A percentile compares a stretch with the other conserved stretches of the same genome.
These are phyloP conservation scores for Bombus terrestris DNA, from an alignment of 1,140 invertebrate species.

Conservation along the genomic window DNA sequence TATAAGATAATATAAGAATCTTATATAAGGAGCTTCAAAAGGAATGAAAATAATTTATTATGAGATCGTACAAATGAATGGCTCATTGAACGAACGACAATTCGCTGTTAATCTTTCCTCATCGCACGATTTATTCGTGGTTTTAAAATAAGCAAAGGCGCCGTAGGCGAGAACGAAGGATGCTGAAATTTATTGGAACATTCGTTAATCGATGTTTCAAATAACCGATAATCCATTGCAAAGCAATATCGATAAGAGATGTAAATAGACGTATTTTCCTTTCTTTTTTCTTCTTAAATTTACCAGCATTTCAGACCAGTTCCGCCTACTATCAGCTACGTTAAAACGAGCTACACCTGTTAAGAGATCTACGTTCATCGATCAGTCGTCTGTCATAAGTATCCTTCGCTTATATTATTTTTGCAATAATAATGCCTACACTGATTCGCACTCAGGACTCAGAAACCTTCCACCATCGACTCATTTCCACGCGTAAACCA, in stretches of 20 bases:
- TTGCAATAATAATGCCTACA: background rate
- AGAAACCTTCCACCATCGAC: constrained; percentile 12
- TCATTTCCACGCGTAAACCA: constrained; percentile 1
- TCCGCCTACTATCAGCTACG: background rate
- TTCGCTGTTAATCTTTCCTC: background rate
- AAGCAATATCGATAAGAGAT: background rate
- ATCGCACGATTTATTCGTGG: background rate
- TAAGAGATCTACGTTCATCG: background rate
- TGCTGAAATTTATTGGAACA: background rate
- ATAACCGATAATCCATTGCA: background rate
- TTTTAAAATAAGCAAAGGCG: background rate
- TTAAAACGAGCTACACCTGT: background rate
- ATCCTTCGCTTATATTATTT: constrained; percentile 6
- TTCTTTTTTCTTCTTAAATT: background rate
- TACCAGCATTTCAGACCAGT: background rate
- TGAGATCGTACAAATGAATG: background rate
- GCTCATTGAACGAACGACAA: background rate
- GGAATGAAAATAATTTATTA: background rate
- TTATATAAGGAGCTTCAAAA: background rate
- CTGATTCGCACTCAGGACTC: background rate
- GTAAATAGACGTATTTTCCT: background rate
- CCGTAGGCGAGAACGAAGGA: no score
- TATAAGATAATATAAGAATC: no score
- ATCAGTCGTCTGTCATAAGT: background rate
- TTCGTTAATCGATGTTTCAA: background rate